Evolutionary conservation across 1,140 invertebrate genomes (phyloP).

Genomic region (Caerostris darwini): DNA sequence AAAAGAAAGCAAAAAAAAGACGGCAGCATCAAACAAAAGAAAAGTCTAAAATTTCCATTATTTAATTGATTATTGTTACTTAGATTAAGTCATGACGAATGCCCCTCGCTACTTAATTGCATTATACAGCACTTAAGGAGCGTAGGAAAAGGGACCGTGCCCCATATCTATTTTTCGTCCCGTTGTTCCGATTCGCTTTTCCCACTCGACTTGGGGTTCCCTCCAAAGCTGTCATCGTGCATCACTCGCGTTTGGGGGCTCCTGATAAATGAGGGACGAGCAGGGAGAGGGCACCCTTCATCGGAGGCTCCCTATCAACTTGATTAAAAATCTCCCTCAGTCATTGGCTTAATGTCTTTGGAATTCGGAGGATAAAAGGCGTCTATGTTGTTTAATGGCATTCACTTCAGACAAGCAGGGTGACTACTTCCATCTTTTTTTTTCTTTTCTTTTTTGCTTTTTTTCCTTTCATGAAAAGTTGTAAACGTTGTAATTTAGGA

Average conservation of each 20-base stretch:
- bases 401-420: constrained; percentile 45
- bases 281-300: constrained; percentile 53
- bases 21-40: no score
- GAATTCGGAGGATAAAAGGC: constrained; percentile 70
- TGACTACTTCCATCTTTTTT: not conserved
- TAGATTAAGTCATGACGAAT: constrained; percentile 76
- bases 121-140: constrained; percentile 43
- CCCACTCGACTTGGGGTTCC: constrained; percentile 68
- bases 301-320: constrained; percentile 57
- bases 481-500: not conserved
- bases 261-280: constrained; percentile 71
- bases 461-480: not conserved
- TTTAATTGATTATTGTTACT: constrained; percentile 75
- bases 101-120: constrained; percentile 64
- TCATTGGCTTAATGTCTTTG: constrained; percentile 77
- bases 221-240: constrained; percentile 70
- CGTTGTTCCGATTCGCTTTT: constrained; percentile 45
- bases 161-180: constrained; percentile 71
- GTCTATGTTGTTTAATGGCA: constrained; percentile 70
- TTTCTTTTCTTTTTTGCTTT: not conserved
- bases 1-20: no score
- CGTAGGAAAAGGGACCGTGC: constrained; percentile 67
- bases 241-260: constrained; percentile 66
- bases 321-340: constrained; percentile 77
- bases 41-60: constrained; percentile 47